Evolutionary conservation across 1,140 invertebrate genomes (phyloP).

Genomic region (Anastrepha ludens): DNA sequence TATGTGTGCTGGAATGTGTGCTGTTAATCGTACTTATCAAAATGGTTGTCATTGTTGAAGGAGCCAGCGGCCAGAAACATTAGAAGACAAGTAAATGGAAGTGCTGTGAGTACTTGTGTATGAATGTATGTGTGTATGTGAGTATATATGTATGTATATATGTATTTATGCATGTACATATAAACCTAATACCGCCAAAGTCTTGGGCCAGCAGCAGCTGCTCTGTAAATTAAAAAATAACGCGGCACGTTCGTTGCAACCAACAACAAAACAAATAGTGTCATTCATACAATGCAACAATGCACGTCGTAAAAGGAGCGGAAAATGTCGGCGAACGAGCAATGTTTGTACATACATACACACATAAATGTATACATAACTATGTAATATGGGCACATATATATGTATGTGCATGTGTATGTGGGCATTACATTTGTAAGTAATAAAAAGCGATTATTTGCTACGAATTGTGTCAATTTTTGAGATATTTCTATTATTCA

Average conservation of each 20-base stretch:
- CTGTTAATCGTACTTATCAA: conserved; percentile 20
- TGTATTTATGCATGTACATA: not conserved
- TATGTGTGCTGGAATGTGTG: not conserved
- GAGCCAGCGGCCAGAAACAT: not conserved
- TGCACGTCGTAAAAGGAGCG: not conserved
- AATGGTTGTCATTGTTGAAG: conserved; percentile 40
- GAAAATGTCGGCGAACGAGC: conserved; percentile 2
- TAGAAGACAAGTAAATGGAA: too few relatives aligned
- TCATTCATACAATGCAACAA: conserved; percentile 36
- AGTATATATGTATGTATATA: not conserved
- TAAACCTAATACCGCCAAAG: conserved; percentile 10
- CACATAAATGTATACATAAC: not conserved
- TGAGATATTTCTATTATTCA: not conserved
- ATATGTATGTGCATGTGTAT: not conserved
- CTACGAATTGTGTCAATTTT: conserved; percentile 51
- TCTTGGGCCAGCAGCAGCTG: not conserved
- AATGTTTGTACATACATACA: not conserved
- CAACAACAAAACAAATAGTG: conserved; percentile 20
- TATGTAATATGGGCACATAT: not conserved
- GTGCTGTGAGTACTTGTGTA: not conserved
- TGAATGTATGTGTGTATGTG: not conserved
- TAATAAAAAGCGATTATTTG: conserved; percentile 40
- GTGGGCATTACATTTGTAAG: not conserved
- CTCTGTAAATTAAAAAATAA: not conserved
- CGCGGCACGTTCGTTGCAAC: conserved; percentile 33